These are phyloP conservation scores for Lepidocolaptes lacrymiger DNA, from an alignment of 2,797 vertebrate species.

Conservation along the genomic window DNA sequence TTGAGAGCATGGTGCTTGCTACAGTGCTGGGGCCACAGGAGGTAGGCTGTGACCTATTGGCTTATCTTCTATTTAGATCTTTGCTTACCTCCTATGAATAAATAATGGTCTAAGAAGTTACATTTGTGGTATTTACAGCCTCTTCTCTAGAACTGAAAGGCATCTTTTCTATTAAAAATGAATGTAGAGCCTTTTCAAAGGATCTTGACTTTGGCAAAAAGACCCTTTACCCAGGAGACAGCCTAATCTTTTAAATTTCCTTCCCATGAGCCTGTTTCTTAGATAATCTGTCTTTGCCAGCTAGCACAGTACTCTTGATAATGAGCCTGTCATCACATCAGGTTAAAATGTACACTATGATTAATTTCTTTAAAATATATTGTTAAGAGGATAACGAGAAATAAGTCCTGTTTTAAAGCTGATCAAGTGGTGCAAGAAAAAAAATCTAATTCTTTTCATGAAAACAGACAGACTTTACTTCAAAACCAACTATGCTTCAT, in stretches of 20 bases:
- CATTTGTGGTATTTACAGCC: neutral
- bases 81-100: neutral
- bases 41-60: neutral
- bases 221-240: slow-evolving; percentile 24
- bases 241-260: slow-evolving; percentile 51
- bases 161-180: neutral
- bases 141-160: neutral
- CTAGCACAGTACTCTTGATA: slow-evolving; percentile 61
- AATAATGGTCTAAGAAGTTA: neutral
- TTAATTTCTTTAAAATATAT: slow-evolving; percentile 70
- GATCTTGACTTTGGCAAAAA: slow-evolving; percentile 33
- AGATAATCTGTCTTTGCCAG: slow-evolving; percentile 63
- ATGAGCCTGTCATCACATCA: slow-evolving; percentile 66
- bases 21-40: neutral
- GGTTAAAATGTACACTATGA: slow-evolving; percentile 70
- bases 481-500: slow-evolving; percentile 69
- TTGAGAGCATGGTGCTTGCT: neutral
- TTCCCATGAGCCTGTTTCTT: slow-evolving; percentile 37
- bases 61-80: neutral
- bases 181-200: neutral
- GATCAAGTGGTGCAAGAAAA: neutral
- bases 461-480: slow-evolving; percentile 69
- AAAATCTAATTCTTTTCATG: slow-evolving; percentile 71
- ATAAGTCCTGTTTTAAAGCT: slow-evolving; percentile 50
- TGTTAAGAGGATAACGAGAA: slow-evolving; percentile 70